Conservation (phyloP, 1,140 invertebrate genomes). For the Euwallacea fornicatus region DNA sequence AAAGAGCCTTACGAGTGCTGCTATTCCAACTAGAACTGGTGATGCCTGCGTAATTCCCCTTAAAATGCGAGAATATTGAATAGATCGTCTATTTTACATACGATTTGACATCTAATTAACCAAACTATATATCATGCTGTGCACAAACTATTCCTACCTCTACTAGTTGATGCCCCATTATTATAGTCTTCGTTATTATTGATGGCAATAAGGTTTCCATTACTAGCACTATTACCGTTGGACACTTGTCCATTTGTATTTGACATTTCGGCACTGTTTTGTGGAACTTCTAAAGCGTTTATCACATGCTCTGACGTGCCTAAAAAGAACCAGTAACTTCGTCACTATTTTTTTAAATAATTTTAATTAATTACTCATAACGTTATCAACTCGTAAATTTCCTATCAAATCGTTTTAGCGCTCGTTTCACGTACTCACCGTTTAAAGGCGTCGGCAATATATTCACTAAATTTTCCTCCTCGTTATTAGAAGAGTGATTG, state of each 20-base stretch:
- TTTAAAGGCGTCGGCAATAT: constrained; percentile 61
- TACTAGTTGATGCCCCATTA: constrained; percentile 34
- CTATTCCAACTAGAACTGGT: no score
- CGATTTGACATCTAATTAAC: no score
- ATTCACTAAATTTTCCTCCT: constrained; percentile 54
- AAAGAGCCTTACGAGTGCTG: no score
- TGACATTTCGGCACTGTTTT: constrained; percentile 32
- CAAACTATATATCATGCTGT: no score
- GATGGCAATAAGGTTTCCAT: constrained; percentile 5
- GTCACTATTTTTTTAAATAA: no score
- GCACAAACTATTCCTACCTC: constrained; percentile 12
- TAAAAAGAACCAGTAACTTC: neutral
- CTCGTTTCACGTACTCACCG: constrained; percentile 42
- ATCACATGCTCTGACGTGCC: constrained; percentile 56
- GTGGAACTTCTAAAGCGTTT: constrained; percentile 54
- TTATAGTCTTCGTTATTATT: constrained; percentile 26
- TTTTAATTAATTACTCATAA: no score
- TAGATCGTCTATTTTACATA: no score
- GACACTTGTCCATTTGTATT: constrained; percentile 17
- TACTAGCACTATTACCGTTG: constrained; percentile 6
- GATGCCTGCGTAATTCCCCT: no score
- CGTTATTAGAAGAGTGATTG: constrained; percentile 13
- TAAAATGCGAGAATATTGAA: no score
- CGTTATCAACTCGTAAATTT: no score
- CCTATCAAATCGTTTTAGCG: no score